Evolutionary conservation across 92 coral and sea anemone species (phyloP), one percentile per base, ranked within the genome.

Genomic region (Epizoanthus fatuus): DNA sequence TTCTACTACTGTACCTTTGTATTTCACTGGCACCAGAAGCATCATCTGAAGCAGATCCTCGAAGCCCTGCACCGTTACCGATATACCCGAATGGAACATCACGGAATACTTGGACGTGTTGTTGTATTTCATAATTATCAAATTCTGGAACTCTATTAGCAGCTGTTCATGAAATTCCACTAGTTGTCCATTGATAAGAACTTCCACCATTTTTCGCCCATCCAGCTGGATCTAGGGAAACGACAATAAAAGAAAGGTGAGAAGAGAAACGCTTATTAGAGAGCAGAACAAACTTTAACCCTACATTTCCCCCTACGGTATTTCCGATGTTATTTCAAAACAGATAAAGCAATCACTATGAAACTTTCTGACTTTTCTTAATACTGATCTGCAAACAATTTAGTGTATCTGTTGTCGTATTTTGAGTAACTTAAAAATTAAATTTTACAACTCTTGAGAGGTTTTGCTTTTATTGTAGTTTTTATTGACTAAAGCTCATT

Each of bases 11-110:
- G 14, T 29, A 87, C 91, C 94, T 83, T 86, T 92, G 58, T 66
- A 92, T 7, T 45, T 16, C 11, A 84, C 84, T 7, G 95, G 95
- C 0, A 92, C 89, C 76, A 85, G 35, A 22, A 91, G 56, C 81
- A 89, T 84, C 58, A 92, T 69, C 75, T 90, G 91, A 12, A 92
- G 75, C 22, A 92, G 91, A n/a, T 90, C 86, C 60, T 64, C 57
- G 56, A 80, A 81, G 1, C 96, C 94, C 40, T 84, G 86, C 13
- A 93, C 85, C 2, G 96, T 93, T 7, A 93, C 96, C 4, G 95
- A 91, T 65, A 91, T 72, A 16, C 96, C 96, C n/a, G 94, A 91
- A 35, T 82, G 62, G 77, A 93, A 88, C 53, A 91, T 91, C 39
- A 79, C 92, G 15, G 92, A 84, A 54, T 74, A 87, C 64, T 87